Percentiles rank a stretch among this genome's conserved stretches.
Evolutionary conservation across 2,113 vertebrate species (phyloP).

Genomic region (Galbula dea): DNA sequence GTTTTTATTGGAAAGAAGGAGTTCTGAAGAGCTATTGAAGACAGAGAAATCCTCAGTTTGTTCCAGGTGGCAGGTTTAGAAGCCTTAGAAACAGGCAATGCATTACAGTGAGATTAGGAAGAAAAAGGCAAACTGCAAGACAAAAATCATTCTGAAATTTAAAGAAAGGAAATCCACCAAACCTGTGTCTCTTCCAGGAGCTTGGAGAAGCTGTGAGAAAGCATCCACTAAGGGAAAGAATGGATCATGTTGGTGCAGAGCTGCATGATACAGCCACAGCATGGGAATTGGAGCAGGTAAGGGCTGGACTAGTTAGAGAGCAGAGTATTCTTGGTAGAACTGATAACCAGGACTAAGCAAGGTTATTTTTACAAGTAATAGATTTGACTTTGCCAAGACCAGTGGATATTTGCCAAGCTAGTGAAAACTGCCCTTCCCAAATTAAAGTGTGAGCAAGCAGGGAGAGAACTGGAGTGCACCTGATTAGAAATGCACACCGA

Average conservation of each 20-base stretch:
- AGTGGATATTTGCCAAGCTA: slow-evolving; percentile 45
- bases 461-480: neutral
- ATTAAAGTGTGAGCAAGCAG: slow-evolving; percentile 13
- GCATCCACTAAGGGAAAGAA: neutral
- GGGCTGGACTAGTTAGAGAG: slow-evolving; percentile 59
- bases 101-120: neutral
- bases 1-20: neutral
- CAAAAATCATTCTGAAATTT: neutral
- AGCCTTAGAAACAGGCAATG: neutral
- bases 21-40: neutral
- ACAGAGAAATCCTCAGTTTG: neutral
- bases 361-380: slow-evolving; percentile 52
- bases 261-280: neutral
- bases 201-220: neutral
- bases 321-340: slow-evolving; percentile 48
- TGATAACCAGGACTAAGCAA: slow-evolving; percentile 58
- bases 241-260: neutral
- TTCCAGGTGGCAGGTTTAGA: neutral
- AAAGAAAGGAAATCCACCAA: neutral
- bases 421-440: slow-evolving; percentile 32
- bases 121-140: neutral
- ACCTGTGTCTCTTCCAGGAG: neutral
- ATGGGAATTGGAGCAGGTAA: slow-evolving; percentile 53
- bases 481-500: slow-evolving; percentile 8
- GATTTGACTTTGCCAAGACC: slow-evolving; percentile 60